Base-by-base conservation (phyloP, 2,797 vertebrate genomes). In the Furcifer pardalis region DNA sequence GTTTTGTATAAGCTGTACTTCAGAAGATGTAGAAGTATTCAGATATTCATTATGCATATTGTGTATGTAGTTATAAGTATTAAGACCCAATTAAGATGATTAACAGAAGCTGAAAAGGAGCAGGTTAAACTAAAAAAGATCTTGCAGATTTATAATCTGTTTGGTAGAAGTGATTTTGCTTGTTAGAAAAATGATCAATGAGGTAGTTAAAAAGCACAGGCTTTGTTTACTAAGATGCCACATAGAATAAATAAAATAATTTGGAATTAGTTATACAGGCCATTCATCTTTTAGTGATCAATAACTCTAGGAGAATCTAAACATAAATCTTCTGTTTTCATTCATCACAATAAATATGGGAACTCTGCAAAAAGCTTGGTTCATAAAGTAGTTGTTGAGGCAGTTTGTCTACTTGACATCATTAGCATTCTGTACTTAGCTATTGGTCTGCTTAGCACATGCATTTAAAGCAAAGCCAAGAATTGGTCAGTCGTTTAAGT, bases 111-210 rank as follows among this genome's bases (percentile, higher is more conserved):
- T 40, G 0, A 59, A 82, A 83, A 75, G 27, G 30, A 17, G 27
- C 59, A 1, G 73, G n/a, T 32, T 84, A 13, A 68, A n/a, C 2
- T 72, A 40, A 7, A 12, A 71, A 42, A 23, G 37, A 9, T 23
- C 25, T 46, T 25, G 75, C 0, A 63, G 25, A 3, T 72, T 62
- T 52, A 77, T 32, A 59, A 80, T 79, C 65, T 82, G 63, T 80
- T 68, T 30, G 84, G 25, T 81, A 84, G 52, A 84, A 82, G 17
- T 72, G 79, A 73, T 88, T 89, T 88, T 21, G 77, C 27, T 63
- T 77, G 35, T 83, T 79, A 81, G 59, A 59, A 40, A 77, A 35
- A 85, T 49, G 56, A 79, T 76, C n/a, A 79, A 75, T n/a, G 68
- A 37, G 69, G 27, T 72, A 32, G 76, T 76, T 87, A 30, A 62